A percentile compares a stretch with the other conserved stretches of the same genome.
Conservation (phyloP, 2,888 invertebrate genomes). For the Bombylius major region DNA sequence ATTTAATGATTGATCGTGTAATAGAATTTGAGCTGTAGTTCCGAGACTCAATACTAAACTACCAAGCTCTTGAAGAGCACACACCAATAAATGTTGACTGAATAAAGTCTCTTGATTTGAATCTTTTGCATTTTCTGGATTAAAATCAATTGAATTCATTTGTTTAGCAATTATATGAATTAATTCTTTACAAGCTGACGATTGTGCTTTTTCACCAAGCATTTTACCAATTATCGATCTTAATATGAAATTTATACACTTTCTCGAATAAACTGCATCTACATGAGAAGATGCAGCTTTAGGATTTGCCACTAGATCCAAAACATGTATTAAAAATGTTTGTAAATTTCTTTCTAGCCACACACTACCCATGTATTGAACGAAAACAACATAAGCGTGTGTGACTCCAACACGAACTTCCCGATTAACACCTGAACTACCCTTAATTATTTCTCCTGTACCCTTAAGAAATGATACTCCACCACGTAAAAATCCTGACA, state of each 20-base stretch:
- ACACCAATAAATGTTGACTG: slow-evolving; percentile 82
- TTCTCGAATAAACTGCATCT: slow-evolving; percentile 93
- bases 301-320: slow-evolving; percentile 89
- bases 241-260: slow-evolving; percentile 92
- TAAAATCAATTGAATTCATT: slow-evolving; percentile 90
- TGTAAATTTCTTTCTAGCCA: slow-evolving; percentile 92
- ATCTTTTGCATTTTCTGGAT: slow-evolving; percentile 84
- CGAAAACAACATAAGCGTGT: slow-evolving; percentile 92
- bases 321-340: slow-evolving; percentile 72
- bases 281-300: slow-evolving; percentile 93
- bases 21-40: slow-evolving; percentile 84
- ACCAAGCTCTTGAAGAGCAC: slow-evolving; percentile 85
- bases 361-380: slow-evolving; percentile 81
- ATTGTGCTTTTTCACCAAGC: slow-evolving; percentile 94
- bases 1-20: slow-evolving; percentile 74
- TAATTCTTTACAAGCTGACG: slow-evolving; percentile 88
- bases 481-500: slow-evolving; percentile 88
- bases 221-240: slow-evolving; percentile 85
- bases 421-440: slow-evolving; percentile 81
- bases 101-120: slow-evolving; percentile 81
- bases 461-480: slow-evolving; percentile 90
- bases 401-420: slow-evolving; percentile 97
- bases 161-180: slow-evolving; percentile 83
- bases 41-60: slow-evolving; percentile 80
- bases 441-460: slow-evolving; percentile 89